Base-by-base conservation (phyloP, 1,140 invertebrate genomes). In the Oryctes rhinoceros region DNA sequence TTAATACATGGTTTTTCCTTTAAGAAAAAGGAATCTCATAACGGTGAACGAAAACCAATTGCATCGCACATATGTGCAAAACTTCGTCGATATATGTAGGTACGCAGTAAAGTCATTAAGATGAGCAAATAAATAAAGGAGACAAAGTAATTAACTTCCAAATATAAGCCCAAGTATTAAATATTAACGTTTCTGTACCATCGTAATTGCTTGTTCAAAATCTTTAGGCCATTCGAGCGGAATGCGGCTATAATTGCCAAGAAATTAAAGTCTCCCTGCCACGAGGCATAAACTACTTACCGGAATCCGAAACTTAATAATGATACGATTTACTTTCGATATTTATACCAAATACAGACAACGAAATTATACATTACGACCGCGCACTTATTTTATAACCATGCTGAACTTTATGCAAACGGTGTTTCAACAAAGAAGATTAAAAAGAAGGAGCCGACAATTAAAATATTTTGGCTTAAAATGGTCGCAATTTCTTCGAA, bases 261-360 rank as follows among this genome's bases (percentile, higher is more conserved):
- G 65, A 71, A 71, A 71, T 71, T 24, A 71, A 71, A 35, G 24
- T 24, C 20, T 24, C 20, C 9, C 20, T 71, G 65, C 24, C 65
- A 71, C 24, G 65, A 71, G 65, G 20, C 35, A 71, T 13, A 37
- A 71, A 24, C 20, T 30, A 71, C 65, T 71, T 71, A 71, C 20
- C 1, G 65, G 4, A 15, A 71, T 30, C 20, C 65, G 20, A 71
- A 71, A 71, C 20, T 71, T 71, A 15, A 20, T 71, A 71, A 71
- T 71, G 20, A 71, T 71, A 71, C 65, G 11, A 71, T 35, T 71
- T 71, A 71, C 65, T 71, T 71, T 71, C 20, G 6, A 71, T 71
- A 71, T 71, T 71, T 71, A 71, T 71, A 71, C 65, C 7, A 35
- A 71, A 71, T 71, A 71, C 65, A 71, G 65, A 30, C 65, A 71